Conservation (phyloP, 2,888 invertebrate genomes). For the Melinopterus prodromus region DNA sequence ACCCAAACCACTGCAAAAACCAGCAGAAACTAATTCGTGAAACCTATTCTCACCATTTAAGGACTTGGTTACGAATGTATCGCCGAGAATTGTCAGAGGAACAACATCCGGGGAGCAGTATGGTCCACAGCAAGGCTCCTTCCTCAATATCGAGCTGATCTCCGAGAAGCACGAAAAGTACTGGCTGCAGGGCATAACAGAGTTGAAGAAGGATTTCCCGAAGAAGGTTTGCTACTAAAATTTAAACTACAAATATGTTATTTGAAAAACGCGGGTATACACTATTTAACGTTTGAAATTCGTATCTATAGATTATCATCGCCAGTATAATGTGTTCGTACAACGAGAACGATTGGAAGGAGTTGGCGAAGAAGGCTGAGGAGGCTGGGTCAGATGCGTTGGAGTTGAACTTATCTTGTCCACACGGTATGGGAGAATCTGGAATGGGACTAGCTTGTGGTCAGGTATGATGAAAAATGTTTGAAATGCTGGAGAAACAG, state of each 20-base stretch:
- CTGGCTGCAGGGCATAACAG: slow-evolving; percentile 89
- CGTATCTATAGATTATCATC: slow-evolving; percentile 74
- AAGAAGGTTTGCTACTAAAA: slow-evolving; percentile 68
- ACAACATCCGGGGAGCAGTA: slow-evolving; percentile 90
- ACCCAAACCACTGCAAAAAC: not conserved
- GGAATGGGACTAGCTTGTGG: slow-evolving; percentile 99
- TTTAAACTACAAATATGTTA: not conserved
- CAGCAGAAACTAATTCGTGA: slow-evolving; percentile 26
- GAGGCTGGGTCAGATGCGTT: slow-evolving; percentile 91
- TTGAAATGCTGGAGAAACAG: not conserved
- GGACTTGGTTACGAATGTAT: slow-evolving; percentile 96
- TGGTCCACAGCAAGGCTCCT: slow-evolving; percentile 96
- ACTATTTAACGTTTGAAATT: slow-evolving; percentile 37
- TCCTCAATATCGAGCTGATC: slow-evolving; percentile 97
- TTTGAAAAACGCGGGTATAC: not conserved
- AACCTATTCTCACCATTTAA: slow-evolving; percentile 54
- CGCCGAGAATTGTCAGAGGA: slow-evolving; percentile 95
- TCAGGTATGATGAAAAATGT: slow-evolving; percentile 68
- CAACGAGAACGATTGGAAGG: slow-evolving; percentile 87
- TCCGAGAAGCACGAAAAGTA: slow-evolving; percentile 95
- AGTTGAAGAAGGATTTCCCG: slow-evolving; percentile 93
- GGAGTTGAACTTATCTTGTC: slow-evolving; percentile 96
- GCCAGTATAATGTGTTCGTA: slow-evolving; percentile 96
- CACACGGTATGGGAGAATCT: slow-evolving; percentile 98
- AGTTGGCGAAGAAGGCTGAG: slow-evolving; percentile 79